Evolutionary conservation across 2,888 invertebrate species (phyloP), one percentile per base, ranked within the genome.

Genomic region (Orthonychiurus folsomi): DNA sequence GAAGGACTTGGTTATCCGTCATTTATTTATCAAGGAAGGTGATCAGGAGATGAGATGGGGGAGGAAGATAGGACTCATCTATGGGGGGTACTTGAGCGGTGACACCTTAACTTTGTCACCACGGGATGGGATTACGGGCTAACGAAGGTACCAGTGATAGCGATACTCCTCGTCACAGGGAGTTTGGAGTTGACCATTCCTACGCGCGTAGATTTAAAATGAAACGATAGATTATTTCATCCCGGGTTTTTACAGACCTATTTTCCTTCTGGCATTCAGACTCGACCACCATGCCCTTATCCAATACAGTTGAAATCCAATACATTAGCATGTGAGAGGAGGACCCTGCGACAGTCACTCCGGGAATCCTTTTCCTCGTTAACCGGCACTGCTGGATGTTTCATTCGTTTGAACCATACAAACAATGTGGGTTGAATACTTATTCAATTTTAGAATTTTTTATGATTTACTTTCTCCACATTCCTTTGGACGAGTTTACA

Each of bases 21-120:
- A 56, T 55, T 52, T 56, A 37, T 54, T 59, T 64, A 64, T 64
- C 64, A 56, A 20, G 47, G 21, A 28, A 57, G 47, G 50, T 26
- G 52, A 65, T 65, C 65, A 60, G 56, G 60, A 27, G 12, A 28
- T 9, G 21, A 65, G 64, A 69, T 69, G 59, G 60, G 60, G 60
- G 55, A 48, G 60, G 37, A 12, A 69, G 66, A 67, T 65, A 66
- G 56, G 24, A 50, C 21, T 54, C 2, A 61, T 48, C 67, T 56
- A 56, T 60, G 67, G 68, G 66, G 66, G 69, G 69, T 63, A 65
- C 54, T 54, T 59, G 60, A 66, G 64, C 67, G 69, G 67, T 67
- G 69, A 69, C 69, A 69, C 69, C 66, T 69, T 64, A 67, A 64
- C 65, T 69, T 69, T 69, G 69, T 69, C 69, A 69, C 67, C 63